Evolutionary conservation across 2,797 vertebrate species (phyloP).

Genomic region (Sebastes matsubarae): DNA sequence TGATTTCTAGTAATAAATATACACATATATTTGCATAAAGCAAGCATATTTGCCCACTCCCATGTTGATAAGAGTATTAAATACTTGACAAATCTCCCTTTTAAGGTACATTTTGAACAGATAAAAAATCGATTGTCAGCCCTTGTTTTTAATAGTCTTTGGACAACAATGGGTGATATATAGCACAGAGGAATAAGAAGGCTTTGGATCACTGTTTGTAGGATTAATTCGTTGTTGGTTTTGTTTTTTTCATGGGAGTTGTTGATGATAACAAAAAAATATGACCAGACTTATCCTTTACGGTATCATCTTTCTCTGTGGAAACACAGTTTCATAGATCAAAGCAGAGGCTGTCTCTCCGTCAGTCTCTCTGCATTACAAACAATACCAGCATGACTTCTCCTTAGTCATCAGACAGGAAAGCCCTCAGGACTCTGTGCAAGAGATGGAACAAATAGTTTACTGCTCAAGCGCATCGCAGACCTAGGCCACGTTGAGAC

Average conservation of each 20-base stretch:
- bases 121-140: no score
- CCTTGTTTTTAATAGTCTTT: not conserved
- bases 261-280: not conserved
- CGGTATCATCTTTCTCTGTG: slow-evolving; percentile 2
- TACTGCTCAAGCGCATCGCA: slow-evolving; percentile 53
- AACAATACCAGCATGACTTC: slow-evolving; percentile 28
- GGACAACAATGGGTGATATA: not conserved
- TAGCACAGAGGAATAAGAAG: not conserved
- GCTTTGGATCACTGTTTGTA: not conserved
- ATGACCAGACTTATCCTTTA: not conserved
- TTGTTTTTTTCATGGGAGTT: not conserved
- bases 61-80: no score
- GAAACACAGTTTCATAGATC: slow-evolving; percentile 18
- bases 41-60: no score
- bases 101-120: no score
- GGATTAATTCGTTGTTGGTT: not conserved
- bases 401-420: slow-evolving; percentile 43
- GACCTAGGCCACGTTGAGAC: slow-evolving; percentile 16
- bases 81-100: not conserved
- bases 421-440: slow-evolving; percentile 42
- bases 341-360: slow-evolving; percentile 29
- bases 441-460: slow-evolving; percentile 60
- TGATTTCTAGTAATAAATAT: no score
- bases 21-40: no score
- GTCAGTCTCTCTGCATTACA: slow-evolving; percentile 8